Percentiles rank a stretch among this genome's conserved stretches.
These are phyloP conservation scores for Nycticebus coucang DNA, from an alignment of 2,113 vertebrate species.

Conservation along the genomic window DNA sequence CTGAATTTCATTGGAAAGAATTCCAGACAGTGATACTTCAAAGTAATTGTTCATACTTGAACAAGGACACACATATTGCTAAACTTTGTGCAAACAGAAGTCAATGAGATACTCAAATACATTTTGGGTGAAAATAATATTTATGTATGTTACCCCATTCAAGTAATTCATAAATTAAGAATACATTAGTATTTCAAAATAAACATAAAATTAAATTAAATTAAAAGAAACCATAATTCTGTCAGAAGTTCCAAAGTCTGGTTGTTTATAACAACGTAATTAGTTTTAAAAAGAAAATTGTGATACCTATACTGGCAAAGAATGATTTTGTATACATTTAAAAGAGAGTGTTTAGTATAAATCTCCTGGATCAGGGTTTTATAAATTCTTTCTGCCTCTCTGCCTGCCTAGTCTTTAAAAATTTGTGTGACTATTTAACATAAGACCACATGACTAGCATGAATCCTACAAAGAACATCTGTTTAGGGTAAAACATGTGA, in stretches of 20 bases:
- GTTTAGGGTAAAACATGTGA: neutral
- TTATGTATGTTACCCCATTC: neutral
- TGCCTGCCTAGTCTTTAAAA: neutral
- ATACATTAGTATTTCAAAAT: neutral
- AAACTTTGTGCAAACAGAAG: constrained; percentile 46
- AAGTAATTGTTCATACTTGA: neutral
- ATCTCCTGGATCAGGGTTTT: neutral
- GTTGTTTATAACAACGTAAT: neutral
- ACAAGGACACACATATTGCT: neutral
- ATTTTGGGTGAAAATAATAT: neutral
- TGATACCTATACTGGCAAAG: neutral
- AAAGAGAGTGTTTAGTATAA: neutral
- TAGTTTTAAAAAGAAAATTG: constrained; percentile 25
- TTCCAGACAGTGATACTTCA: neutral
- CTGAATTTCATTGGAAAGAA: neutral
- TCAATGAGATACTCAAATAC: neutral
- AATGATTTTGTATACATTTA: neutral
- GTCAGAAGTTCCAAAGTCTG: neutral
- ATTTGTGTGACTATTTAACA: neutral
- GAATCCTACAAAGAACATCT: constrained; percentile 18
- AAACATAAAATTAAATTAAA: neutral
- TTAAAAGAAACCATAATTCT: neutral
- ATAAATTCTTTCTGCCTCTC: neutral
- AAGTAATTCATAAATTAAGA: constrained; percentile 22
- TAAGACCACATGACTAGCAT: neutral